Evolutionary conservation across 2,797 vertebrate genomes (phyloP).

Genomic region (Menidia menidia): DNA sequence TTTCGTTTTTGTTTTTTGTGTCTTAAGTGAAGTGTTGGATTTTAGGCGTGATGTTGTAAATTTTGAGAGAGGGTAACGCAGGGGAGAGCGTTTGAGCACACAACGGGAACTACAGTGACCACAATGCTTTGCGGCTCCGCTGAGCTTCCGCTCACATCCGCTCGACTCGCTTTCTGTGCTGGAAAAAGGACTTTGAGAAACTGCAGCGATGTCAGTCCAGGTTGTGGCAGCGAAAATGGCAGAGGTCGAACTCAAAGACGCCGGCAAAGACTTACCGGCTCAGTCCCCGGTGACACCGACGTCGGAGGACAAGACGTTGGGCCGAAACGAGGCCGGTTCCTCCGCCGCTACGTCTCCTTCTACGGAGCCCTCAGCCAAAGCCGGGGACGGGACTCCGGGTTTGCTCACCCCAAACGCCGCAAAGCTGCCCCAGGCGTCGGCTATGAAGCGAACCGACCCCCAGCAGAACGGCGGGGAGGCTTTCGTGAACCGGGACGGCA

Average conservation of each 20-base stretch:
- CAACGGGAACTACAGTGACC: constrained; percentile 70
- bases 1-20: no score
- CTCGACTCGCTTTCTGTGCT: constrained; percentile 71
- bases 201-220: constrained; percentile 94
- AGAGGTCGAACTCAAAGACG: constrained; percentile 95
- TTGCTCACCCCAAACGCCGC: constrained; percentile 79
- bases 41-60: no score
- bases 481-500: constrained; percentile 92
- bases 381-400: constrained; percentile 77
- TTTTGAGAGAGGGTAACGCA: no score
- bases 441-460: constrained; percentile 93
- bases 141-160: constrained; percentile 76
- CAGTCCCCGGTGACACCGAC: constrained; percentile 81
- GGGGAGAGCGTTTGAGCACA: accelerated
- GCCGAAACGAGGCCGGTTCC: constrained; percentile 74
- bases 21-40: no score
- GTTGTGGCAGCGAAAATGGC: constrained; percentile 92
- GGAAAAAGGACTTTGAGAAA: constrained; percentile 79
- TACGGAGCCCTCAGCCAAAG: constrained; percentile 74
- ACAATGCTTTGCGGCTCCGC: constrained; percentile 58
- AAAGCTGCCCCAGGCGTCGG: constrained; percentile 93
- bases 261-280: constrained; percentile 76
- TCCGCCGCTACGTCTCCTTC: constrained; percentile 69
- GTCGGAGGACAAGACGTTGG: constrained; percentile 76
- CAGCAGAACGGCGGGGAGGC: constrained; percentile 93